Conservation (phyloP, 2,888 invertebrate genomes). For the Parelbella ahira region DNA sequence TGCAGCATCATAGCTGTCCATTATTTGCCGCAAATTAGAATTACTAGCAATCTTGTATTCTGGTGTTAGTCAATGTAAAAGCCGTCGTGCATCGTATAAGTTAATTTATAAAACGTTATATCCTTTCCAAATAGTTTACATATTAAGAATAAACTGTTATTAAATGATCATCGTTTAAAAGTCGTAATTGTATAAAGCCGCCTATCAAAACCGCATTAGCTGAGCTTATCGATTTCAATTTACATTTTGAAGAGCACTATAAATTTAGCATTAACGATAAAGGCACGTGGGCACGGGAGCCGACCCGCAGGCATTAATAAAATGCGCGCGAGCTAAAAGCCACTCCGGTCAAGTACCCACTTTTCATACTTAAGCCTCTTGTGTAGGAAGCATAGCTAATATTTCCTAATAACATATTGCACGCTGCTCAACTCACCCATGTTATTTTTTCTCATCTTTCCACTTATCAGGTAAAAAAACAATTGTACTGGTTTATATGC, state of each 20-base stretch:
- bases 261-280: conserved; percentile 18
- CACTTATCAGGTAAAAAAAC: no score
- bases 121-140: no score
- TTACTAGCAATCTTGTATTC: no score
- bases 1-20: no score
- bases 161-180: no score
- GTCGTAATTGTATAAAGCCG: no score
- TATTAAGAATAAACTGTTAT: no score
- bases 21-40: no score
- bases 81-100: no score
- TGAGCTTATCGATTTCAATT: conserved; percentile 15
- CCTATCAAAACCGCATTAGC: conserved; percentile 8
- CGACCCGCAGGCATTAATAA: conserved; percentile 24
- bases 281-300: conserved; percentile 14
- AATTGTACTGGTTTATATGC: no score
- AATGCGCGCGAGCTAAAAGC: conserved; percentile 22
- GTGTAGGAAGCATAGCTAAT: conserved; percentile 19
- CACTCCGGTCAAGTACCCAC: conserved; percentile 22
- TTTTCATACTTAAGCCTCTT: conserved; percentile 24
- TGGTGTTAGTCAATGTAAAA: no score
- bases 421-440: background rate
- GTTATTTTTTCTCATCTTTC: background rate
- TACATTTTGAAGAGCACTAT: conserved; percentile 21
- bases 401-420: conserved; percentile 22
- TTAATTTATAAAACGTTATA: no score